Conservation (phyloP, 2,797 vertebrate genomes). For the Limosa lapponica region DNA sequence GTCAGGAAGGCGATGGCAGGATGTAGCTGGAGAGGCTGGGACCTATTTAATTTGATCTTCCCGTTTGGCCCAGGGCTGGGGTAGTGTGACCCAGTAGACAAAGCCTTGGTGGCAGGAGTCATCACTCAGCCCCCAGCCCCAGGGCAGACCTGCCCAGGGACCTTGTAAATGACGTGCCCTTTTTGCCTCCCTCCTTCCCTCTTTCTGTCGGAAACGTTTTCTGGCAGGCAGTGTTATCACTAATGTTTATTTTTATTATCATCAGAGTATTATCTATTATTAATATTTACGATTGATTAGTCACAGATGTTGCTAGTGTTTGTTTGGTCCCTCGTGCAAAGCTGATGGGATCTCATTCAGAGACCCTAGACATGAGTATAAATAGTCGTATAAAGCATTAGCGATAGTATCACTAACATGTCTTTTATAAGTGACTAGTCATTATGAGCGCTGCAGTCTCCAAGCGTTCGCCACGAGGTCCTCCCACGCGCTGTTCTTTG, state of each 20-base stretch:
- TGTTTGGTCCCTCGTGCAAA: background rate
- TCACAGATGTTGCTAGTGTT: background rate
- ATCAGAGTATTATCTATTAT: background rate
- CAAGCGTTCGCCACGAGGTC: background rate
- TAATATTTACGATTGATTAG: background rate
- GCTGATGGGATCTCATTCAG: background rate
- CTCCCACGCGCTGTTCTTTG: slow-evolving; percentile 8
- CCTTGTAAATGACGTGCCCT: background rate
- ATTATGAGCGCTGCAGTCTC: background rate
- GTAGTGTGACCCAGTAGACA: background rate
- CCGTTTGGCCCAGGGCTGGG: background rate
- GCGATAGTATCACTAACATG: background rate
- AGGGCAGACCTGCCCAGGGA: background rate
- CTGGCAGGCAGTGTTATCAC: background rate
- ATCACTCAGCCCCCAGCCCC: background rate
- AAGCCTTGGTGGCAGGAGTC: background rate
- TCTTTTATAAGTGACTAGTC: background rate
- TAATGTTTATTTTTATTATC: background rate
- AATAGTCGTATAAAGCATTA: background rate
- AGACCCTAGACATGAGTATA: background rate
- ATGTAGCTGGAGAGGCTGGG: background rate
- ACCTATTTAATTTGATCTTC: background rate
- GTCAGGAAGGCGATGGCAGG: background rate
- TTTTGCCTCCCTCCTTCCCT: background rate
- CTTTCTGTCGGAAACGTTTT: background rate